Evolutionary conservation across 92 coral and sea anemone genomes (phyloP), one percentile per base, ranked within the genome.

Genomic region (Siderastrea siderea): DNA sequence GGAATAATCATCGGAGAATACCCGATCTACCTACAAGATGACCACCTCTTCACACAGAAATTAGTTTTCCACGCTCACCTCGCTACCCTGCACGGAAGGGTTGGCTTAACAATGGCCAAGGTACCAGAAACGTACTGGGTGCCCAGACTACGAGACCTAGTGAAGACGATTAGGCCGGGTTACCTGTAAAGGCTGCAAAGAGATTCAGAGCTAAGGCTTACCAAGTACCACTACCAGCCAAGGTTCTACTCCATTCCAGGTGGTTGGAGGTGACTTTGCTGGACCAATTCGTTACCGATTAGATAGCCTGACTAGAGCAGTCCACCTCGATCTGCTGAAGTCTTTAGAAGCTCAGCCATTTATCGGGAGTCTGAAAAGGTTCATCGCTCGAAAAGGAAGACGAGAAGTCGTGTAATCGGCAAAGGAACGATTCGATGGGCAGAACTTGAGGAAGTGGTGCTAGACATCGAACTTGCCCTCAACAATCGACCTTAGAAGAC

Each of bases 221-320:
- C 66, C 80, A 9, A 45, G 45, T 63, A 51, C 80, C 80, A 59
- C 80, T 63, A 53, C 80, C 80, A 75, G 62, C 59, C 80, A 75
- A 75, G 64, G 80, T 3, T 45, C 53, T 45, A 69, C 53, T 7
- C 74, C 74, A 45, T 46, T 45, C 45, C 17, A 69, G 17, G 53
- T 47, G 50, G 53, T 69, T n/a, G n/a, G n/a, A n/a, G n/a, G n/a
- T n/a, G n/a, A n/a, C n/a, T n/a, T n/a, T n/a, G n/a, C n/a, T n/a
- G 74, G 74, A 47, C 74, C 74, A 45, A 46, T 69, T 10, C 51
- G 53, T 8, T 69, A 69, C 53, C 7, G 46, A 48, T 45, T n/a
- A 3, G 45, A n/a, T 3, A 47, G 74, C 46, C 74, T 69, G 5
- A 69, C 53, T 51, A 69, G 74, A 69, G 74, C 52, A 5, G 74